Percentiles rank a stretch among this genome's conserved stretches.
Evolutionary conservation across 2,113 vertebrate species (phyloP).

Genomic region (Axis porcinus): DNA sequence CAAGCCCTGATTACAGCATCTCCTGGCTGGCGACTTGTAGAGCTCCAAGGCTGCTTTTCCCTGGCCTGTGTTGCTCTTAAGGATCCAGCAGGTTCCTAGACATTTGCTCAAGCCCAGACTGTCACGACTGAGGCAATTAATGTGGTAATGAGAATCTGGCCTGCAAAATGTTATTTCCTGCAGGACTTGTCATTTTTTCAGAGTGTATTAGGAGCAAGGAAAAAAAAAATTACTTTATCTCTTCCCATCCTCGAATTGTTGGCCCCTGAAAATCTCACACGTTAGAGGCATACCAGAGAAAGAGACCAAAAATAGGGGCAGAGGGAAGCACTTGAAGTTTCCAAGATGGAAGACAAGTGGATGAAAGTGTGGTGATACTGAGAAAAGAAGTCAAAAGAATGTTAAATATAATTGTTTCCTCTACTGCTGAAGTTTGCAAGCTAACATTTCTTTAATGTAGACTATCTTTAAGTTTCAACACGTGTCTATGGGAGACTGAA

Average conservation of each 20-base stretch:
- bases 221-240: conserved; percentile 69
- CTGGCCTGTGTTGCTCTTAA: conserved; percentile 78
- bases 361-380: neutral
- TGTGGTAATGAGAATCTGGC: conserved; percentile 85
- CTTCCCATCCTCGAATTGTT: neutral
- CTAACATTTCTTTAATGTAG: neutral
- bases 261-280: conserved; percentile 14
- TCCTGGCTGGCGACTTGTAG: conserved; percentile 60
- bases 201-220: conserved; percentile 76
- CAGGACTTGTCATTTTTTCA: conserved; percentile 82
- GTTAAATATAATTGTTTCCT: neutral
- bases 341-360: neutral
- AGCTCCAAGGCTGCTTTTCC: conserved; percentile 76
- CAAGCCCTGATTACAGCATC: conserved; percentile 68
- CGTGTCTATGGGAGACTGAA: neutral
- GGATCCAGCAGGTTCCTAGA: conserved; percentile 78
- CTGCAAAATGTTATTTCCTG: conserved; percentile 82
- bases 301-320: neutral
- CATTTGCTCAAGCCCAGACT: conserved; percentile 83
- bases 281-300: neutral
- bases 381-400: neutral
- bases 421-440: neutral
- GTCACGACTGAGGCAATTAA: conserved; percentile 86
- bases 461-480: neutral
- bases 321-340: neutral